These are phyloP conservation scores for Empidonax traillii DNA, from an alignment of 2,113 vertebrate genomes.

Conservation along the genomic window DNA sequence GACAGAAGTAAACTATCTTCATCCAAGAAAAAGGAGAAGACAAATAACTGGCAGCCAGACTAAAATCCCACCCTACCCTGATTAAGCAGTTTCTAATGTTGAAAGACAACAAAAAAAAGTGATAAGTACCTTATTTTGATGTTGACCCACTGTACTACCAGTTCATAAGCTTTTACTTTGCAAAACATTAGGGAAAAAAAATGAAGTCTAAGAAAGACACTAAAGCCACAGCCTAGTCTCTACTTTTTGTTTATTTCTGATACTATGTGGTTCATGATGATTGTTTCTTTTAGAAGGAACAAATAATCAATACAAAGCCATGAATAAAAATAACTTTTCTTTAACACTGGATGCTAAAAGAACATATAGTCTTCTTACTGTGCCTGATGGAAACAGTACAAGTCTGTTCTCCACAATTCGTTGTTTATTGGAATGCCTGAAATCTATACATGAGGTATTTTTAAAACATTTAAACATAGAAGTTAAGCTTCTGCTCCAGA, in stretches of 20 bases:
- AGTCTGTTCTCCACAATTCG: conserved; percentile 55
- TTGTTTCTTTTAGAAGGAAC: conserved; percentile 70
- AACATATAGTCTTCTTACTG: conserved; percentile 59
- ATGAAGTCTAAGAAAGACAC: conserved; percentile 18
- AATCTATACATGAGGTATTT: conserved; percentile 65
- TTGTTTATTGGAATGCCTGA: conserved; percentile 64
- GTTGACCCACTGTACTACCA: not conserved
- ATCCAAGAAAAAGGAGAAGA: not conserved
- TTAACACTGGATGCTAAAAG: conserved; percentile 67
- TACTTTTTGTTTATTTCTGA: conserved; percentile 56
- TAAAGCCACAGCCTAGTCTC: conserved; percentile 28
- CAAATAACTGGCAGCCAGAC: not conserved
- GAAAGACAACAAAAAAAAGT: not conserved
- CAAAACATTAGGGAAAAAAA: conserved; percentile 11
- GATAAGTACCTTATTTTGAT: not conserved
- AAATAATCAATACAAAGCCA: conserved; percentile 72
- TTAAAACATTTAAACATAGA: conserved; percentile 61
- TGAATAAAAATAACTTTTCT: conserved; percentile 75
- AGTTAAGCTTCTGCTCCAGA: conserved; percentile 38
- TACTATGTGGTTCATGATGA: conserved; percentile 66
- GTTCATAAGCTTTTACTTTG: not conserved
- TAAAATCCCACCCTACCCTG: not conserved
- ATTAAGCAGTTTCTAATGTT: not conserved
- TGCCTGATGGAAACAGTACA: conserved; percentile 44
- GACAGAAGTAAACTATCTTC: not conserved